Evolutionary conservation across 2,797 vertebrate species (phyloP), one percentile per base, ranked within the genome.

Genomic region (Gephyroberyx darwinii): DNA sequence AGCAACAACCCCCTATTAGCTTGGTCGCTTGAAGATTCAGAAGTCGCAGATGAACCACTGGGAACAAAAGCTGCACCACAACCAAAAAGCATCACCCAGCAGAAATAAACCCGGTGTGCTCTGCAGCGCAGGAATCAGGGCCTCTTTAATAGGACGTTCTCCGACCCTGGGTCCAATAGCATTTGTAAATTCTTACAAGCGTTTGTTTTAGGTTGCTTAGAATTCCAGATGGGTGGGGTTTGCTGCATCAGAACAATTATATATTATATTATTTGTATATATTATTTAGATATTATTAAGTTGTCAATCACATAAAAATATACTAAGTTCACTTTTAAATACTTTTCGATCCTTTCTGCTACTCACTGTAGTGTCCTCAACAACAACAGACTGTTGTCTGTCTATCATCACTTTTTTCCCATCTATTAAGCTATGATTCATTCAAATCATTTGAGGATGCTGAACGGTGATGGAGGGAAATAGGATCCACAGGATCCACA

Each of bases 401-500:
- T n/a, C n/a, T 26, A 26, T 26, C 26, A 26, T 26, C 26, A 26
- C 26, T 26, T 26, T 26, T 55, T 69, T 7, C 35, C 8, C 52
- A 4, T 17, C 41, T 26, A 7, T 63, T 26, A 35, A 41, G 12
- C 14, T 51, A 31, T 35, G 33, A 37, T 43, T 67, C 19, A 71
- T 43, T 66, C 12, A 57, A 48, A 37, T 26, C 26, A 30, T 14
- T 14, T 14, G 14, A 26, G 17, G 54, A 3, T 35, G 30, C 16
- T 56, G 16, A 19, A 22, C 54, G 35, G 16, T 16, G 45, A 57
- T 2, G 33, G 13, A 54, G 52, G 57, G 69, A 43, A 6, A 50
- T 16, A 3, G 17, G 55, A 39, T 75, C 52, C 26, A 45, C 37
- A 50, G 54, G 17, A 50, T 52, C 70, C 64, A 62, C 2, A 43